Base-by-base conservation (phyloP, 2,888 invertebrate species). In the Xylophagus ater region DNA sequence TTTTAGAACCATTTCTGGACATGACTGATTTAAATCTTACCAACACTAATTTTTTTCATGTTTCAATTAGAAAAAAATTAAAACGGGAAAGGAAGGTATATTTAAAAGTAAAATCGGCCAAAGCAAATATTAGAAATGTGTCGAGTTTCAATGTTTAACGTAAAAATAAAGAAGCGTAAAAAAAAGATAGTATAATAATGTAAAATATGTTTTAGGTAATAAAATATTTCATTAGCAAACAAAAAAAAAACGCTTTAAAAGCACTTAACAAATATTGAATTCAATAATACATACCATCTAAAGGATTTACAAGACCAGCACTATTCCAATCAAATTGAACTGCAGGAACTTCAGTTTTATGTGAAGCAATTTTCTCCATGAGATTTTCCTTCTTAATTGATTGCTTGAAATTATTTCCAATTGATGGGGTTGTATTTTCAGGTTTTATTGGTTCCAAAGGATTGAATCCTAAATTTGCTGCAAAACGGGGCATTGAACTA, bases 401-500 rank as follows among this genome's bases (percentile, higher is more conserved):
- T 6, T 4, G 4, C 3, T 23, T 5, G n/a, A 4, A 6, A 23
- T 23, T 10, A 21, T 6, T 21, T 21, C 14, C 19, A 9, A 13
- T 38, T 8, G 46, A 10, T 25, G 45, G 34, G 26, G 43, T 32
- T 15, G 41, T 26, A 18, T 40, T 59, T 46, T 62, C 61, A 6
- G 76, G 68, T 62, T 81, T 84, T 42, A 81, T 71, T 4, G 87
- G 86, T 57, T 85, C 81, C 17, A 87, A 65, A 2, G 86, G 86
- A 47, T 78, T 76, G 48, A 76, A 72, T 49, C 83, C 80, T 45
- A 90, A 70, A 59, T 85, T 86, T n/a, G 84, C 80, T 26, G 89
- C 89, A 69, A 83, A 90, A 62, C 78, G 77, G 32, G 90, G 90
- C 71, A 86, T 78, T 40, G 76, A 72, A 54, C 71, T 72, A 60